A percentile compares a stretch with the other conserved stretches of the same genome.
Evolutionary conservation across 2,888 invertebrate genomes (phyloP).

Genomic region (Laothoe populi): DNA sequence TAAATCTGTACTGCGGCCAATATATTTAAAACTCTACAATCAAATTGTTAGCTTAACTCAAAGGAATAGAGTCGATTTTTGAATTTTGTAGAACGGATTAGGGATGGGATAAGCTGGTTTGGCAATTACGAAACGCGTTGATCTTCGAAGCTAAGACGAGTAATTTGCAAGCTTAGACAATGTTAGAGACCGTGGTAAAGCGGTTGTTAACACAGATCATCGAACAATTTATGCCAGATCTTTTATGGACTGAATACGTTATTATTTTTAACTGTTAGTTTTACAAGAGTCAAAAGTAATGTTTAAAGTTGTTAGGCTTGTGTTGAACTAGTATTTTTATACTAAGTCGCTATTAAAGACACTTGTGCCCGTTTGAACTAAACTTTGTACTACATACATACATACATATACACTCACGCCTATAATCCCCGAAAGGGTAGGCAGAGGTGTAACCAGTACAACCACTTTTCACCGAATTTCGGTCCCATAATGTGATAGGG

Average conservation of each 20-base stretch:
- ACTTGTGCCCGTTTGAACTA: too few species aligned
- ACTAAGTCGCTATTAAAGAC: too few species aligned
- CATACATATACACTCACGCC: too few species aligned
- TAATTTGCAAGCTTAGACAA: slow-evolving; percentile 18
- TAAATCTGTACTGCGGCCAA: slow-evolving; percentile 31
- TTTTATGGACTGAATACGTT: neutral
- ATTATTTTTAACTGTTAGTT: neutral
- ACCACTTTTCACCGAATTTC: too few species aligned
- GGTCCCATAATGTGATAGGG: too few species aligned
- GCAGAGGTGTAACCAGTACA: too few species aligned
- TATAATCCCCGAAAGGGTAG: too few species aligned
- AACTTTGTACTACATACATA: too few species aligned
- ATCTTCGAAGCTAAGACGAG: neutral
- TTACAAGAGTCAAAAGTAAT: too few species aligned
- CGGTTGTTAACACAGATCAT: neutral
- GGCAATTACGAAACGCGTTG: slow-evolving; percentile 15
- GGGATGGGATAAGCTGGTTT: slow-evolving; percentile 23
- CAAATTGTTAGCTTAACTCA: neutral
- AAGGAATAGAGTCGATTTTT: neutral
- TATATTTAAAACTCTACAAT: neutral
- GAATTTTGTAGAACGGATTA: neutral
- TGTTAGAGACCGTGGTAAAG: slow-evolving; percentile 1
- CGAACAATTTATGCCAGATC: neutral
- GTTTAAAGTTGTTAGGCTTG: too few species aligned
- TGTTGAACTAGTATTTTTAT: too few species aligned